phyloP scores from a whole-genome alignment of 2,113 vertebrate genomes.

The Prolemur simus region DNA sequence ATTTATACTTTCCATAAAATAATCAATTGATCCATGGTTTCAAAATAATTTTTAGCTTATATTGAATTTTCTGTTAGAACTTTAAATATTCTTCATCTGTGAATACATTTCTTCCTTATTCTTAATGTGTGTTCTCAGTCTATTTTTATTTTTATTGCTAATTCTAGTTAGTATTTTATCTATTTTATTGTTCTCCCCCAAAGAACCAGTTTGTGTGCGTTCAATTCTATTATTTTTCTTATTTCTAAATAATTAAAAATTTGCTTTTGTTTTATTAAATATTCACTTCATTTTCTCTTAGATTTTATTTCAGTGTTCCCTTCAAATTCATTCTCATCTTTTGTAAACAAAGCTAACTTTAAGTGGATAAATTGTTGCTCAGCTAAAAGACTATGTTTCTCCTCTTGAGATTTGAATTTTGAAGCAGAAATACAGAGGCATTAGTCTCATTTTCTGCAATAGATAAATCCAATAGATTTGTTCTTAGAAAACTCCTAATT shows the following conservation, averaged over 20 bases:
- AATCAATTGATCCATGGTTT: background rate
- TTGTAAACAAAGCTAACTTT: background rate
- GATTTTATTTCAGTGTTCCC: background rate
- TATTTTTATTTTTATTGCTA: background rate
- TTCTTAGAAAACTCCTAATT: background rate
- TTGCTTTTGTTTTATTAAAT: background rate
- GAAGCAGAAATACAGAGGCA: background rate
- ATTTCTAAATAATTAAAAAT: background rate
- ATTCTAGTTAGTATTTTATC: background rate
- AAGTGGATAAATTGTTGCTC: background rate
- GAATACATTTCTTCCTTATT: background rate
- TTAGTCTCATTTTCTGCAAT: background rate
- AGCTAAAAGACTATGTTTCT: background rate
- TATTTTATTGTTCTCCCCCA: background rate
- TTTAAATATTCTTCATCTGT: background rate
- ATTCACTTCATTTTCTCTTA: background rate
- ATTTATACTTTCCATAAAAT: background rate
- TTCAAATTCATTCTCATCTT: background rate
- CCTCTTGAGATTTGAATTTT: background rate
- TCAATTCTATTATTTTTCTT: background rate
- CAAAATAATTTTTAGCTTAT: background rate
- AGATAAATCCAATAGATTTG: background rate
- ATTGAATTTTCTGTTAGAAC: background rate
- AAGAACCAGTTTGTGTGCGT: background rate
- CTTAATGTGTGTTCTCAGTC: background rate